Base-by-base conservation (phyloP, 2,888 invertebrate genomes). In the Lithophane leautieri region DNA sequence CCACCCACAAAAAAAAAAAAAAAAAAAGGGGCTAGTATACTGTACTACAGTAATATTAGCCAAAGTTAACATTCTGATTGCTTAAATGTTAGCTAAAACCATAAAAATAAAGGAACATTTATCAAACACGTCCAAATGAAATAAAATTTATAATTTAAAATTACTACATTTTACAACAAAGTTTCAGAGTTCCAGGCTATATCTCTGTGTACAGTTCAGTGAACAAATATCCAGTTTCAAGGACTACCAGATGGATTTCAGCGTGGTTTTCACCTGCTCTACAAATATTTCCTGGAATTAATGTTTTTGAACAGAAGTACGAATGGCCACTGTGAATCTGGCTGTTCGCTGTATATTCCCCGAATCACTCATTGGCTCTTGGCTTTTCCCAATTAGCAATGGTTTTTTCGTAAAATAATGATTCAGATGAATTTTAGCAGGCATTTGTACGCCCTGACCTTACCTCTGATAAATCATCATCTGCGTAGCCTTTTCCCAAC, bases 211-310 rank as follows among this genome's bases (percentile, higher is more conserved):
- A 44, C 2, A 71, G 42, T 71, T 79, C 47, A 28, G 9, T n/a
- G n/a, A 79, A 54, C 14, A 54, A 34, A 61, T 61, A 54, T 77
- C 61, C 28, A 61, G 71, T 78, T 76, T 54, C 19, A 54, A 12
- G 19, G 54, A 71, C 47, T 54, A n/a, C 60, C 1, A 22, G 11
- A 47, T 40, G 44, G 0, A 52, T 12, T 61, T 61, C 44, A n/a
- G 72, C 28, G 34, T 19, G 44, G 19, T 42, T 70, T 76, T 42
- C 56, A 77, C 28, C 47, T 22, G n/a, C 56, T 42, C 40, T 47
- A 14, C 8, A 42, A n/a, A 67, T 50, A 47, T 77, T 54, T 60
- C 60, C 25, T 16, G n/a, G 25, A 61, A 52, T 61, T 40, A 6
- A 61, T 28, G 34, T 28, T 34, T 42, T 44, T 73, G 9, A 22